These are phyloP conservation scores for Willisornis vidua DNA, from an alignment of 2,113 vertebrate genomes.

Conservation along the genomic window DNA sequence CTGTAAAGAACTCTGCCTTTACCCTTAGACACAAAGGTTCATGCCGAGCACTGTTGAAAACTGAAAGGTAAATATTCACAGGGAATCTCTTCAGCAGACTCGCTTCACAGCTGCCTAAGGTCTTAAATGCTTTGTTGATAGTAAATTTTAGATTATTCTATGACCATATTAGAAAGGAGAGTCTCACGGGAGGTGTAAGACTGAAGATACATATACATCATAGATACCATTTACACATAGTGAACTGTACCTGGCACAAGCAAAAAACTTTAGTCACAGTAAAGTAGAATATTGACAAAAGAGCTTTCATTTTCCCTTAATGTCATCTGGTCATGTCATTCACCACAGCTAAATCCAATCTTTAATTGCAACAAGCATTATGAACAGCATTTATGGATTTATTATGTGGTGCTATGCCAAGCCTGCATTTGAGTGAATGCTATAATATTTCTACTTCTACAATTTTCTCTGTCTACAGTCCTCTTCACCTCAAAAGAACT, in stretches of 20 bases:
- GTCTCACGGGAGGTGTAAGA: not conserved
- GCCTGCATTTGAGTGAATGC: not conserved
- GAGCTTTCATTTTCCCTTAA: constrained; percentile 22
- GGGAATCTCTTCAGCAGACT: not conserved
- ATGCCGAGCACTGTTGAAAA: not conserved
- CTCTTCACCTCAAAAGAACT: not conserved
- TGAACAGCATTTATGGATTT: constrained; percentile 1
- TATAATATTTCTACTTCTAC: not conserved
- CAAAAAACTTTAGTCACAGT: not conserved
- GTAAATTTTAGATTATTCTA: not conserved
- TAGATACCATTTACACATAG: not conserved
- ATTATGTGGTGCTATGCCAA: not conserved
- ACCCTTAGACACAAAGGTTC: not conserved
- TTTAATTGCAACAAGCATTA: constrained; percentile 6
- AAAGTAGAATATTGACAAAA: not conserved
- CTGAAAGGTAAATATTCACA: not conserved
- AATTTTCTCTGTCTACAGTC: not conserved
- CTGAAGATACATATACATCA: not conserved
- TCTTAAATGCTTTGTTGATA: not conserved
- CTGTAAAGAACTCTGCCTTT: not conserved
- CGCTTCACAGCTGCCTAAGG: not conserved
- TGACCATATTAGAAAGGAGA: not conserved
- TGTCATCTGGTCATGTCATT: constrained; percentile 28
- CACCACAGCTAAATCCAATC: not conserved
- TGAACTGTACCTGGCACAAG: not conserved